phyloP scores from a whole-genome alignment of 2,888 invertebrate species.

The Polietes domitor region DNA sequence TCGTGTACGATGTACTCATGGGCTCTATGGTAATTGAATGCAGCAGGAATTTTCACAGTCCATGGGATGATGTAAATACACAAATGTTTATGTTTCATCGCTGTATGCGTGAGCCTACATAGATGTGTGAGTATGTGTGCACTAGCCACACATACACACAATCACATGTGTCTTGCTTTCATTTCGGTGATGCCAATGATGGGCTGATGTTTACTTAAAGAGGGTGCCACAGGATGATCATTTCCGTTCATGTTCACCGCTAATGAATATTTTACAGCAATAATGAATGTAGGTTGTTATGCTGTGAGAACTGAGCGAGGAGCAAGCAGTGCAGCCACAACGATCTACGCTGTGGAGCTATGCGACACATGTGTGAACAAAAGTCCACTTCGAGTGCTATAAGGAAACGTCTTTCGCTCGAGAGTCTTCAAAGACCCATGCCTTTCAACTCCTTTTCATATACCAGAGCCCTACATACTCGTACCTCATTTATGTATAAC shows the following conservation, averaged over 20 bases:
- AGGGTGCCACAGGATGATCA: slow-evolving; percentile 66
- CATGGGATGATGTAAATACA: slow-evolving; percentile 56
- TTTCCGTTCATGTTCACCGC: slow-evolving; percentile 60
- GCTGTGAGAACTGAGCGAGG: slow-evolving; percentile 8
- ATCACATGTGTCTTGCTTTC: not conserved
- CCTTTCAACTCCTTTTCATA: slow-evolving; percentile 14
- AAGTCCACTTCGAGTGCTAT: slow-evolving; percentile 19
- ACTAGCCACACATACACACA: not conserved
- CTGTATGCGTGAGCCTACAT: slow-evolving; percentile 1
- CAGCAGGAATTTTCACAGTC: slow-evolving; percentile 52
- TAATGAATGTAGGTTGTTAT: slow-evolving; percentile 25
- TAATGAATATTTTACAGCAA: slow-evolving; percentile 56
- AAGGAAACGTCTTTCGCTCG: not conserved
- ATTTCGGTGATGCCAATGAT: slow-evolving; percentile 32
- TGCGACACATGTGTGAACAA: slow-evolving; percentile 52
- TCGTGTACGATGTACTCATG: slow-evolving; percentile 14
- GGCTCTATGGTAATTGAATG: slow-evolving; percentile 52
- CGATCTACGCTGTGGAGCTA: not conserved
- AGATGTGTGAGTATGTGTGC: not conserved
- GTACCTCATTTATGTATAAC: not conserved
- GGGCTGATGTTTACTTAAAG: slow-evolving; percentile 45
- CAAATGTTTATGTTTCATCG: slow-evolving; percentile 14
- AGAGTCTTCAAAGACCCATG: not conserved
- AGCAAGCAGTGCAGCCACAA: too few relatives aligned
- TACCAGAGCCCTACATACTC: not conserved